Percentiles rank a stretch among this genome's conserved stretches.
Evolutionary conservation across 1,140 invertebrate genomes (phyloP).

Genomic region (Chionoecetes opilio): DNA sequence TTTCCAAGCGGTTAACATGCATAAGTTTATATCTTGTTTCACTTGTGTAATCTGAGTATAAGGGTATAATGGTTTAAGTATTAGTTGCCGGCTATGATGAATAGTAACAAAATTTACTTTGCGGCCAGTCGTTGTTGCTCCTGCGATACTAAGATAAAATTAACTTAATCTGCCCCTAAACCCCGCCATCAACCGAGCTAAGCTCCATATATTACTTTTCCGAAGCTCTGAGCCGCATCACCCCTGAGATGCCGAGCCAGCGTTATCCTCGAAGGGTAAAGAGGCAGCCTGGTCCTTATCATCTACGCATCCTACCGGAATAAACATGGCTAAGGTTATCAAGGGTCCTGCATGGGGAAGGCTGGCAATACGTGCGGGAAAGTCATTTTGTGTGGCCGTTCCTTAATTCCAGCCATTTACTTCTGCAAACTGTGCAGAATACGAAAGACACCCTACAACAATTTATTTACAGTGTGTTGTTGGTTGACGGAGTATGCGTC

Average conservation of each 20-base stretch:
- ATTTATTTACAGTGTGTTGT: too few relatives aligned
- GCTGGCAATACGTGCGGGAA: neutral
- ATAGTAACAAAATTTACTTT: too few relatives aligned
- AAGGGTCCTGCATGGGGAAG: neutral
- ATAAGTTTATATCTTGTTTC: too few relatives aligned
- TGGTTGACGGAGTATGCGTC: too few relatives aligned
- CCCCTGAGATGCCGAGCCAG: neutral
- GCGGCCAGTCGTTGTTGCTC: too few relatives aligned
- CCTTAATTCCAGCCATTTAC: neutral
- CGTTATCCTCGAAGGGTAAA: neutral
- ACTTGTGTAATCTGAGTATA: too few relatives aligned
- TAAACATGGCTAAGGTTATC: neutral
- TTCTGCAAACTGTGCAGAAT: neutral
- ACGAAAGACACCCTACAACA: too few relatives aligned
- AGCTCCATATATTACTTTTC: constrained; percentile 5
- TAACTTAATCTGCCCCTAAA: neutral
- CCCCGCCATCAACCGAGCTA: neutral
- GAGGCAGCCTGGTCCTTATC: neutral
- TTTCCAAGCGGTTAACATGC: too few relatives aligned
- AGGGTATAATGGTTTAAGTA: too few relatives aligned
- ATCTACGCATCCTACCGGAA: neutral
- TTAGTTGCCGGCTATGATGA: too few relatives aligned
- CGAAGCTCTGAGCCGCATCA: neutral
- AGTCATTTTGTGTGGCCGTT: neutral
- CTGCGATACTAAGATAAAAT: neutral